Percentiles rank a stretch among this genome's conserved stretches.
phyloP scores from a whole-genome alignment of 1,140 invertebrate genomes.

The Charaxes varanes region DNA sequence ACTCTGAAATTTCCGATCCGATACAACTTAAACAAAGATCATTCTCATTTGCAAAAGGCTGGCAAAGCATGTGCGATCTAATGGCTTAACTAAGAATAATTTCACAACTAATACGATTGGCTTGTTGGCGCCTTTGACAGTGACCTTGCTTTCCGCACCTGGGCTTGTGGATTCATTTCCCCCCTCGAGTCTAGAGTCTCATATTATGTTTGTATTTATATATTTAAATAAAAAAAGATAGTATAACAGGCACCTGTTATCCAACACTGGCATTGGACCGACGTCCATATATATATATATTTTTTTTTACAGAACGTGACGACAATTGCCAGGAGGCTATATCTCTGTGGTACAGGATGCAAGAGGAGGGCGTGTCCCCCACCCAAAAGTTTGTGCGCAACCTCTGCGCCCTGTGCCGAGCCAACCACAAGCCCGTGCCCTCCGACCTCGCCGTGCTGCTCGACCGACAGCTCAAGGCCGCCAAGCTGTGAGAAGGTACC shows the following conservation, averaged over 20 bases:
- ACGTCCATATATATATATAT: not conserved
- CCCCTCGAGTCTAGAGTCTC: no score
- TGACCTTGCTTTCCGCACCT: no score
- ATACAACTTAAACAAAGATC: no score
- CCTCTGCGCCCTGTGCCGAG: constrained; percentile 45
- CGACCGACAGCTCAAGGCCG: constrained; percentile 30
- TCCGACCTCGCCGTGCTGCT: constrained; percentile 34
- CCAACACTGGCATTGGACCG: not conserved
- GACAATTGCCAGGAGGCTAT: constrained; percentile 58
- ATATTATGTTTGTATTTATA: not conserved
- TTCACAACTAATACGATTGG: no score
- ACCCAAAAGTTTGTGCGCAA: constrained; percentile 52
- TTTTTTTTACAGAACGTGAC: constrained; percentile 62
- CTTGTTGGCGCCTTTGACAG: no score
- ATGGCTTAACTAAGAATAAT: no score
- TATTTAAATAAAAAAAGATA: no score
- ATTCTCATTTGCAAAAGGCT: no score
- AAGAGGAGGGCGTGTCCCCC: constrained; percentile 50
- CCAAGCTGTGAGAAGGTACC: no score
- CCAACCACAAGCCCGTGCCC: constrained; percentile 50
- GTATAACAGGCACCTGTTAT: not conserved
- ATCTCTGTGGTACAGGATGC: constrained; percentile 61
- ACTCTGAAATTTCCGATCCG: no score
- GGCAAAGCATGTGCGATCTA: no score
- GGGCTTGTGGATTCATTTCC: no score